Evolutionary conservation across 2,113 vertebrate genomes (phyloP).

Genomic region (Octodon degus): DNA sequence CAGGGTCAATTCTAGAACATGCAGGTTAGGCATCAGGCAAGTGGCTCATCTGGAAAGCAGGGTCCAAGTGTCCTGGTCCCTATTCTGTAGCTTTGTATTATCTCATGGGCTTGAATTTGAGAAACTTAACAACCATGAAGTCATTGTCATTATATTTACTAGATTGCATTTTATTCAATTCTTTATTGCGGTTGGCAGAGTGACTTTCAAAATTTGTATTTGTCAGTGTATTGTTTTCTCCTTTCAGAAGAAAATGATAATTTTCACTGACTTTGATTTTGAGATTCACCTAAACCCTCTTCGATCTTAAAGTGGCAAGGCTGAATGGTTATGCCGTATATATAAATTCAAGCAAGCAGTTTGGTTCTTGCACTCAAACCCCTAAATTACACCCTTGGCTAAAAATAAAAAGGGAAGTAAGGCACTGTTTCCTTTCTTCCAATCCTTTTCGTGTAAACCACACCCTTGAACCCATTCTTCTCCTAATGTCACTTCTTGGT

Average conservation of each 20-base stretch:
- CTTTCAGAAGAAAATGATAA: constrained; percentile 52
- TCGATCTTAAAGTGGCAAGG: neutral
- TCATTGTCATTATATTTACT: constrained; percentile 4
- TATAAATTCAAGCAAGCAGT: neutral
- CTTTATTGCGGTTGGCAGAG: neutral
- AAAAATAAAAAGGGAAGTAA: constrained; percentile 52
- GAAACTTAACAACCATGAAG: neutral
- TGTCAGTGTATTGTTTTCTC: constrained; percentile 35
- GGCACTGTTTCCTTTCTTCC: neutral
- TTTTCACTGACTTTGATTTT: constrained; percentile 51
- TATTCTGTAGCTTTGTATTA: neutral
- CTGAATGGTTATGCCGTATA: neutral
- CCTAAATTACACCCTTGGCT: constrained; percentile 13
- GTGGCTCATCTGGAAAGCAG: constrained; percentile 2
- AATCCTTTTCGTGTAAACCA: neutral
- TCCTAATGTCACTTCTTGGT: neutral
- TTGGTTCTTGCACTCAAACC: constrained; percentile 19
- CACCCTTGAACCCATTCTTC: neutral
- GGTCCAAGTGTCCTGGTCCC: neutral
- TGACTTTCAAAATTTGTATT: neutral
- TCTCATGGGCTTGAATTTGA: neutral
- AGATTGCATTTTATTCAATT: neutral
- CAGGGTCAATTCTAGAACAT: neutral
- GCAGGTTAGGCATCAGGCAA: neutral
- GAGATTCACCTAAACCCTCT: constrained; percentile 2